Base-by-base conservation (phyloP, 2,797 vertebrate species). In the Fringilla coelebs region DNA sequence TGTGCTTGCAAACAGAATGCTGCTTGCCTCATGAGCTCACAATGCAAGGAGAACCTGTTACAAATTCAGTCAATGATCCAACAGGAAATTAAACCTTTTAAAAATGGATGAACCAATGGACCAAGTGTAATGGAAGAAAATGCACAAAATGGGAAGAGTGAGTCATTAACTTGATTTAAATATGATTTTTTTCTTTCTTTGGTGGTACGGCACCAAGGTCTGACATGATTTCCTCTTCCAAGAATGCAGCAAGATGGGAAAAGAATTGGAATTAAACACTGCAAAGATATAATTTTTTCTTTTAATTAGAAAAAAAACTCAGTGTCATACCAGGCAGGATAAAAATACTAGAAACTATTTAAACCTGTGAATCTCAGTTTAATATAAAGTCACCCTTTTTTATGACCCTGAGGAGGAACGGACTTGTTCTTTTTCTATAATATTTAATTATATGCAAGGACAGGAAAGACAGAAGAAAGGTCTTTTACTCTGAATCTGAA, bases 81-180 rank as follows among this genome's bases (percentile, higher is more conserved):
- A 94, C 80, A 94, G 94, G 94, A 96, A 96, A 97, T 96, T 93
- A 97, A 96, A 90, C 88, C 83, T 91, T 94, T 96, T 95, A 95
- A 94, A 97, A 97, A 96, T 93, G 93, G 89, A 94, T 94, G 95
- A 96, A 93, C 80, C 91, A 96, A 91, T 95, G 95, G 91, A 96
- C 92, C 94, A 96, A 90, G 60, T 73, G 91, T 95, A 95, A 96
- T 93, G 94, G 92, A 85, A 93, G 95, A 94, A 96, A 96, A 88
- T 74, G 77, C 85, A 93, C 71, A 86, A 86, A 95, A 88, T 74
- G 71, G 83, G 82, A 93, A 91, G 85, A 84, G 74, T 88, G 94
- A 96, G 70, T 94, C 92, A 94, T 96, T 95, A 96, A 84, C 74
- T 94, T 95, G 83, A 94, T 93, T 92, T 96, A 96, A 96, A 93